Evolutionary conservation across 1,140 invertebrate species (phyloP), one percentile per base, ranked within the genome.

Genomic region (Cydia pomonella): DNA sequence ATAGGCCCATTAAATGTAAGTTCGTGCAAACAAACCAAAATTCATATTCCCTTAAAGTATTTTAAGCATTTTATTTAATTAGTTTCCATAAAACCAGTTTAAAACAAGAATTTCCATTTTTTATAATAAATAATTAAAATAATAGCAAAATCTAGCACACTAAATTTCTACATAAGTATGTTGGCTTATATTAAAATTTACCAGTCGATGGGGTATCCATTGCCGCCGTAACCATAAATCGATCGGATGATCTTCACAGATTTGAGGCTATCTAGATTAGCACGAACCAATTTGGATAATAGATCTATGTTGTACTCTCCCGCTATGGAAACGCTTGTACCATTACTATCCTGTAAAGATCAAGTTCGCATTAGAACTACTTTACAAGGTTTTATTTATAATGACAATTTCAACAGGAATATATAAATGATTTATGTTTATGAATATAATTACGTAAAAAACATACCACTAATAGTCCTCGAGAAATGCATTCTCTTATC

Each of bases 401-500:
- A 38, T 9, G 33, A 10, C 33, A 38, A 38, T 38, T 7, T 10
- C 29, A 33, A 33, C 7, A 33, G 29, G 29, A 33, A 33, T 7
- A 33, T 50, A 71, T 23, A 63, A 16, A 47, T 16, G 44, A 41
- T 41, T 41, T 41, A 0, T 41, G n/a, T 50, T 50, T 18, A 18
- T n/a, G 47, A 50, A 18, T 18, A 10, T 50, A 73, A 47, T 16
- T n/a, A 38, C 33, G 33, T 25, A 79, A 66, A 63, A n/a, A 18
- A 64, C 77, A 76, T 79, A 92, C 90, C 87, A 88, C 83, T 69
- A 92, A 84, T 6, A 88, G 66, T 79, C 87, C 82, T 75, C 89
- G 85, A 41, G 86, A 80, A 78, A 92, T 86, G 73, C 85, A 89
- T 79, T 91, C 89, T 53, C 80, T 86, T 25, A 92, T 87, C 3